Percentiles rank a stretch among this genome's conserved stretches.
These are phyloP conservation scores for Murina feae DNA, from an alignment of 2,113 vertebrate genomes.

Conservation along the genomic window DNA sequence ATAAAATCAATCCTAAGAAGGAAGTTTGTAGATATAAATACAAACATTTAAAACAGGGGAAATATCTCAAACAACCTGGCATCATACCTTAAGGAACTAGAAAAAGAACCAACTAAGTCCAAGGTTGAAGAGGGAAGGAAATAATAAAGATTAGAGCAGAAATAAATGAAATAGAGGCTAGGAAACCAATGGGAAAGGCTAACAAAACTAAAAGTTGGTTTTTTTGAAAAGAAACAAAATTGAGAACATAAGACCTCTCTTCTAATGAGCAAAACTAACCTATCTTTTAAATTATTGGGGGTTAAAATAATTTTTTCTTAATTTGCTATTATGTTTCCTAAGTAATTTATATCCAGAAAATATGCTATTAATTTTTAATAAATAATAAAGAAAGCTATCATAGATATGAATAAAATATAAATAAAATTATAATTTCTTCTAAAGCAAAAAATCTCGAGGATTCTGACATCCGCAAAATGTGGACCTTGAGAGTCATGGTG, in stretches of 20 bases:
- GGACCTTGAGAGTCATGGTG: not conserved
- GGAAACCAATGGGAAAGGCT: not conserved
- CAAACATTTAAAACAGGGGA: not conserved
- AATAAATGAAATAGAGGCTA: not conserved
- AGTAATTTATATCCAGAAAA: conserved; percentile 21
- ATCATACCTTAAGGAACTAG: not conserved
- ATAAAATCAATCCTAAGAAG: not conserved
- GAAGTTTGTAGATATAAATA: not conserved
- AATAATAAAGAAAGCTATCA: not conserved
- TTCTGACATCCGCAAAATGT: not conserved
- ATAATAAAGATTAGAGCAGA: not conserved
- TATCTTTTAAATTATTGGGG: not conserved
- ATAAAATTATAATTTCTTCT: not conserved
- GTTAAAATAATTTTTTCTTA: not conserved
- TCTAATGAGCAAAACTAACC: not conserved
- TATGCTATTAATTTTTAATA: not conserved
- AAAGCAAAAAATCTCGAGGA: not conserved
- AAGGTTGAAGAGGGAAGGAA: not conserved
- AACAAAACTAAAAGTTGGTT: not conserved
- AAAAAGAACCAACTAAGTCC: not conserved
- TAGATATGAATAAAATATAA: not conserved
- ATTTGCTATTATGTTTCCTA: conserved; percentile 11
- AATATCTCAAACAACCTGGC: not conserved
- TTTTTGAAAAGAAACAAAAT: not conserved
- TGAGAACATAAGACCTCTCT: not conserved